Base-by-base conservation (phyloP, 2,797 vertebrate species). In the Pagetopsis macropterus region DNA sequence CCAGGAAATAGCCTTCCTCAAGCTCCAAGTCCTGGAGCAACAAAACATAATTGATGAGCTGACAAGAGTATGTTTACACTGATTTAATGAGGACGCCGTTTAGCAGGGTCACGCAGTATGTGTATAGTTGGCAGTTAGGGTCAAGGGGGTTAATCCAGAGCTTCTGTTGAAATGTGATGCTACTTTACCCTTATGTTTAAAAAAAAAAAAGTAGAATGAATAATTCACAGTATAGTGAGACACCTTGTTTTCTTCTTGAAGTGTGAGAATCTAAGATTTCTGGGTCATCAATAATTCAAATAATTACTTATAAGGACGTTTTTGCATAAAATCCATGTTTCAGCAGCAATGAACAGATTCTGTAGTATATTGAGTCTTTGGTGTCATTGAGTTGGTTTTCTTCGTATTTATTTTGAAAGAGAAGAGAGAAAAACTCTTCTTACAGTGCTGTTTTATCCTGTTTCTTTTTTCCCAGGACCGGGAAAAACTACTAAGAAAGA, bases 1-100 rank as follows among this genome's bases (percentile, higher is more conserved):
- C 68, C 98, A 99, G 92, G 98, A 99, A 92, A 95, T 97, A 6
- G 97, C 98, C 68, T 99, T 99, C 88, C 94, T 99, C 75, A 99
- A 99, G 85, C 96, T 99, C 86, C 98, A 99, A 86, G 98, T 99
- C 81, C 94, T 99, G 78, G 98, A 99, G 73, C 98, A 99, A 37
- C 98, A 99, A 91, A 98, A 94, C 88, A 98, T 99, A 85, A 99
- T 99, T 37, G 97, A 99, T 66, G 98, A 99, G n/a, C 93, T 99
- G 79, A 97, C 98, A 27, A 95, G 97, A 94, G 98, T 99, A 93
- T 17, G 95, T 89, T 37, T 54, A n/a, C 16, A 5, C 33, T 2
- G 27, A 15, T 43, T 12, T 49, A 3, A 12, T 21, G 5, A 51
- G 4, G 3, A 1, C 43, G n/a, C 0, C 58, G 15, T 23, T 43